A percentile compares a stretch with the other conserved stretches of the same genome.
These are phyloP conservation scores for Hestina assimilis DNA, from an alignment of 1,140 invertebrate genomes.

Conservation along the genomic window DNA sequence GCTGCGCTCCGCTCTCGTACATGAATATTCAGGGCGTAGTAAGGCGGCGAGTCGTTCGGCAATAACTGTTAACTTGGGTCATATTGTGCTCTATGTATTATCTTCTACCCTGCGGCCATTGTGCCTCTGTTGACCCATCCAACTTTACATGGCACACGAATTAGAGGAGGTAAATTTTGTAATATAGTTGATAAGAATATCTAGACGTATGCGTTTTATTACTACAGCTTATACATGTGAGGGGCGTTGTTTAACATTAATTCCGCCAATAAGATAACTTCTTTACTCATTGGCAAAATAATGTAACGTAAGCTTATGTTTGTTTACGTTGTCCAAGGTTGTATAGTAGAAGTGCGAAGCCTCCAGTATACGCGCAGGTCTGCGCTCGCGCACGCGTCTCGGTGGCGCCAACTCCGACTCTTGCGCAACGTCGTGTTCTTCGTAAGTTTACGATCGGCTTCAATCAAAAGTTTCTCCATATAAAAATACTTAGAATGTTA, in stretches of 20 bases:
- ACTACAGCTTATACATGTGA: background rate
- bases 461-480: conserved; percentile 51
- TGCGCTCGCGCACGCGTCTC: conserved; percentile 74
- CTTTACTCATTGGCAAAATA: conserved; percentile 39
- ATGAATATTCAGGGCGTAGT: conserved; percentile 68
- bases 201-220: conserved; percentile 9
- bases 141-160: conserved; percentile 13
- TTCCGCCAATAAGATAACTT: conserved; percentile 28
- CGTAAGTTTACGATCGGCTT: conserved; percentile 52
- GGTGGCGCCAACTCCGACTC: conserved; percentile 59
- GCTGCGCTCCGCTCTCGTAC: conserved; percentile 40
- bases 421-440: conserved; percentile 59
- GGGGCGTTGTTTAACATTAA: conserved; percentile 16
- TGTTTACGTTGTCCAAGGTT: conserved; percentile 75
- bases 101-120: conserved; percentile 41
- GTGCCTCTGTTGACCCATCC: conserved; percentile 33
- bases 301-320: conserved; percentile 60
- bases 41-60: conserved; percentile 48
- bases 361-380: conserved; percentile 68
- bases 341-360: conserved; percentile 73
- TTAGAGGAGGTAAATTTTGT: conserved; percentile 8
- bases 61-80: conserved; percentile 72
- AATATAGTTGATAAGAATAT: background rate
- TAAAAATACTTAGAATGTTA: conserved; percentile 49
- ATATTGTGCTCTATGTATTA: conserved; percentile 49